phyloP scores from a whole-genome alignment of 2,797 vertebrate species.

The Neomorphus geoffroyi region DNA sequence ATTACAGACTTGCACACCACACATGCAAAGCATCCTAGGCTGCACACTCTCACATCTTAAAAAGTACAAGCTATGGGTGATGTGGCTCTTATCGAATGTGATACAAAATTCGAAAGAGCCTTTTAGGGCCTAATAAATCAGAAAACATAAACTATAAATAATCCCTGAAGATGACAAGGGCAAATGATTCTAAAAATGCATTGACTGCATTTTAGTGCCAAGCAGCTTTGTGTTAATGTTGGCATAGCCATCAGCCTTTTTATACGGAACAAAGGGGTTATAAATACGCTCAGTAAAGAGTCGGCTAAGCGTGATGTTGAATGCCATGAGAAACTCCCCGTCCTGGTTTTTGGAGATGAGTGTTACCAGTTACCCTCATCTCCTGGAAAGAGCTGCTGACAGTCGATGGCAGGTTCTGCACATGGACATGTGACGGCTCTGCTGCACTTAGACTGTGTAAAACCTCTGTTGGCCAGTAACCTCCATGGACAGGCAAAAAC shows the following conservation, averaged over 20 bases:
- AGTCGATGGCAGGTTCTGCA: rapidly evolving
- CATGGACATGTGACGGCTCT: rapidly evolving
- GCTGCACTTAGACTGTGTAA: neutral
- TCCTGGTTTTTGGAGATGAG: neutral
- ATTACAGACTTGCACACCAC: rapidly evolving
- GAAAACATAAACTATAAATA: neutral
- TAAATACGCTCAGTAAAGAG: neutral
- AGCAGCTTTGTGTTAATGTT: constrained; percentile 25
- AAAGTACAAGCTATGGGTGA: neutral
- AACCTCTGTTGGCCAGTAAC: neutral
- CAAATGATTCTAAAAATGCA: constrained; percentile 26
- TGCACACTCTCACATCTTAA: neutral
- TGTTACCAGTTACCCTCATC: rapidly evolving
- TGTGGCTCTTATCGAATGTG: neutral
- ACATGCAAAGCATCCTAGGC: neutral
- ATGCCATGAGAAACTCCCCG: neutral
- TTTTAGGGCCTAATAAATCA: constrained; percentile 4
- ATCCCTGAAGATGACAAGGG: constrained; percentile 1
- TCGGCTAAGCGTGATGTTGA: neutral
- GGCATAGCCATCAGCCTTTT: constrained; percentile 4
- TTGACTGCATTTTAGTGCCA: neutral
- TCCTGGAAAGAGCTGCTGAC: neutral
- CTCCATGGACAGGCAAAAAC: neutral
- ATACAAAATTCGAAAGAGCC: neutral
- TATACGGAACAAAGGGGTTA: neutral